Evolutionary conservation across 2,797 vertebrate species (phyloP), one percentile per base, ranked within the genome.

Genomic region (Loris lydekkerianus): DNA sequence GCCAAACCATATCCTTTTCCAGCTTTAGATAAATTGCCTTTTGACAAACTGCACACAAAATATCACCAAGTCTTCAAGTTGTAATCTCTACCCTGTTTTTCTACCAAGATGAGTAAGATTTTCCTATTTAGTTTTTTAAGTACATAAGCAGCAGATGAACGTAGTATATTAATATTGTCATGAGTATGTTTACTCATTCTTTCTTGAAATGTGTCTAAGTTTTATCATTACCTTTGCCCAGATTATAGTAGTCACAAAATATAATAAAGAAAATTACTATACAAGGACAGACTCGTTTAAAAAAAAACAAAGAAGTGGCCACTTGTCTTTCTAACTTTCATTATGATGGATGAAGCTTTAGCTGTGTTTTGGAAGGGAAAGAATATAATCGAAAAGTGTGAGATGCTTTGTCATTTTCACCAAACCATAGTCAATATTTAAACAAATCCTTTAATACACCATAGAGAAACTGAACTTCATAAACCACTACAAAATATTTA

Each of bases 51-150:
- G 97, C 97, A 98, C 87, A 95, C 95, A 97, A 97, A 98, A 98
- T 97, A 98, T 97, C 98, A 96, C 70, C 14, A 98, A 97, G 7
- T 98, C 97, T 97, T 94, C 96, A 91, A 96, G 93, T 96, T 97
- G 85, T 98, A 98, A 98, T 98, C 97, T 98, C 96, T 97, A 98
- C 95, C 97, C 97, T 98, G 97, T 98, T 98, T 98, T 98, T 98
- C 97, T 98, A 98, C 98, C 75, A 91, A 98, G 90, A 98, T 99
- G 98, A 99, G 98, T 98, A 98, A 99, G 96, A 98, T 98, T 98
- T 99, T 98, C 98, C 98, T 98, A 96, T 97, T 93, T 95, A 97
- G 97, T 98, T 98, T 92, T 95, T 86, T 72, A 95, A 92, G 86
- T 95, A 73, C 85, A 92, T 89, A 95, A 93, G 84, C 65, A 96